These are phyloP conservation scores for Lepidocolaptes lacrymiger DNA, from an alignment of 2,797 vertebrate genomes.

Conservation along the genomic window DNA sequence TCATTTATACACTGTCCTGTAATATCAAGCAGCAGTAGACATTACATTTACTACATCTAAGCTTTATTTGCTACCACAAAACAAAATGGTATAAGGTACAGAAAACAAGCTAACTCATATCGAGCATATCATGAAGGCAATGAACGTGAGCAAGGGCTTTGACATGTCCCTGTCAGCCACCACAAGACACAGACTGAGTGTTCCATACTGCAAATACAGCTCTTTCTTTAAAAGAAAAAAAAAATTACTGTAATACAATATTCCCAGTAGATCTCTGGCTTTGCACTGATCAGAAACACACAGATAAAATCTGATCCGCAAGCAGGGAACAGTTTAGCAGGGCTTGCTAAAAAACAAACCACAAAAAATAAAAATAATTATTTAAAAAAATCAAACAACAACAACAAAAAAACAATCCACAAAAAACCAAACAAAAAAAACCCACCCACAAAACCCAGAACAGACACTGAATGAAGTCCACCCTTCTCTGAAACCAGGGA, in stretches of 20 bases:
- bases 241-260: neutral
- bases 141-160: neutral
- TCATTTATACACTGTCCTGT: slow-evolving; percentile 51
- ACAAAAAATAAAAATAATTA: neutral
- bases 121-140: neutral
- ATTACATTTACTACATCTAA: slow-evolving; percentile 1
- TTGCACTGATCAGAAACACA: neutral
- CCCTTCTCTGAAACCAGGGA: neutral
- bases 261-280: neutral
- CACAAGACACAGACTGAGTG: neutral
- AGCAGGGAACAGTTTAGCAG: neutral
- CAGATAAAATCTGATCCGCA: neutral
- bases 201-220: neutral
- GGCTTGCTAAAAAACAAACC: neutral
- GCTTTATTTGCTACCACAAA: slow-evolving; percentile 35
- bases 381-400: neutral
- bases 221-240: neutral
- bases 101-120: slow-evolving; percentile 34
- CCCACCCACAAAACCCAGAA: neutral
- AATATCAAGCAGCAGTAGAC: slow-evolving; percentile 45
- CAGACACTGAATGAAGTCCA: neutral
- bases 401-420: too few relatives aligned
- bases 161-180: neutral
- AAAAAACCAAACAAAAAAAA: neutral
- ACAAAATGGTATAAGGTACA: slow-evolving; percentile 10